Conservation (phyloP, 2,797 vertebrate genomes). For the Cephalopachus bancanus region DNA sequence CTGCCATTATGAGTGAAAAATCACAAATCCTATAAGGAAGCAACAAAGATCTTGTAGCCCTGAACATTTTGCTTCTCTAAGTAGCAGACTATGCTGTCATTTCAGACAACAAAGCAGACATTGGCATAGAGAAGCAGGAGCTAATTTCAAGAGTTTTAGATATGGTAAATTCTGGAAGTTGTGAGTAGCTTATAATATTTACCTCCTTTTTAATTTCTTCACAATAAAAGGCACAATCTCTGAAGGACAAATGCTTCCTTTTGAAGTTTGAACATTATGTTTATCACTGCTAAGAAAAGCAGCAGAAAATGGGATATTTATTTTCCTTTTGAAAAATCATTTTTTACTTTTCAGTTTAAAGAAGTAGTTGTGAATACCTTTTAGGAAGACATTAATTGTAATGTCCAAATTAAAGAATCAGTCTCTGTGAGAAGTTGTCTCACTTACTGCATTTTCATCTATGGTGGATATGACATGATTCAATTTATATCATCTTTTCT, state of each 20-base stretch:
- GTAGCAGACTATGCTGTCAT: neutral
- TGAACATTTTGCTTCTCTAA: conserved; percentile 67
- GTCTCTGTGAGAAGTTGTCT: neutral
- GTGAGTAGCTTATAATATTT: conserved; percentile 40
- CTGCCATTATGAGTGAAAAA: conserved; percentile 41
- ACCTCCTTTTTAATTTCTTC: conserved; percentile 60
- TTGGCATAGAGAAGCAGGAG: neutral
- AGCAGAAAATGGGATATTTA: neutral
- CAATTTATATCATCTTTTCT: neutral
- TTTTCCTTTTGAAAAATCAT: neutral
- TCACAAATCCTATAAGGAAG: neutral
- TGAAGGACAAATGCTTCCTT: conserved; percentile 31
- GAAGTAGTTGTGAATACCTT: conserved; percentile 7
- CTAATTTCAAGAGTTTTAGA: conserved; percentile 56
- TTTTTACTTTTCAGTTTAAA: conserved; percentile 54
- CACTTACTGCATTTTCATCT: neutral
- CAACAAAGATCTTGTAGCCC: conserved; percentile 49
- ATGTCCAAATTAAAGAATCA: neutral
- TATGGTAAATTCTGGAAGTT: conserved; percentile 36
- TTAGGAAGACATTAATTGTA: conserved; percentile 11
- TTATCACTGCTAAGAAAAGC: neutral
- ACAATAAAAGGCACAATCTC: conserved; percentile 33
- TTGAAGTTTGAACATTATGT: neutral
- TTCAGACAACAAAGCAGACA: conserved; percentile 65
- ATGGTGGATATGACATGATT: conserved; percentile 17